Base-by-base conservation (phyloP, 2,888 invertebrate genomes). In the Lasioglossum lativentre region DNA sequence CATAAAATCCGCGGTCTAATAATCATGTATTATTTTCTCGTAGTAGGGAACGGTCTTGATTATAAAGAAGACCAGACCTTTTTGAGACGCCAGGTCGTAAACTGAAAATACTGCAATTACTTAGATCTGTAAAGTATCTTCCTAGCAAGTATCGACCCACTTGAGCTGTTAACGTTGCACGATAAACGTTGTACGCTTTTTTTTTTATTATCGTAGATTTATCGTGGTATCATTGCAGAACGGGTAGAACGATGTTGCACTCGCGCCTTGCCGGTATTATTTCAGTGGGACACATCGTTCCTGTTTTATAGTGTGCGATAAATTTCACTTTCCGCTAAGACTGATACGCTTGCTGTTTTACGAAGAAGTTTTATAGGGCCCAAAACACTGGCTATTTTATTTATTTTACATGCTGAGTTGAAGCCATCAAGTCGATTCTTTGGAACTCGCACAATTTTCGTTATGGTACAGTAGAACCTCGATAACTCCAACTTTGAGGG, bases 281-380 rank as follows among this genome's bases (percentile, higher is more conserved):
- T 42, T 47, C 56, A 73, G 47, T 14, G 63, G 40, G 68, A 23
- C 68, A 23, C 68, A 42, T 42, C 56, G 42, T 78, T 56, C 34
- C 16, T 75, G 75, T 59, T 75, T 71, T 80, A 74, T 42, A 47
- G 66, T n/a, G 4, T 8, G 8, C 56, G 34, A 79, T 74, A 82
- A 82, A 82, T 79, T 82, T 80, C 63, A 79, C 56, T 82, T 73
- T 66, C 52, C 42, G 16, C 27, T 0, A 45, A 45, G 63, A 56
- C 73, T 52, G 68, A 78, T 52, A 23, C 66, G 34, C 34, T 19
- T 23, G 66, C 19, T 34, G 66, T 34, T 68, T 68, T 38, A 38
- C 38, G 38, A 68, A 8, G 23, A 23, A 38, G 23, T 68, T 38
- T 38, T 68, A 34, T 23, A 38, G 8, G 68, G 19, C 34, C 30